These are phyloP conservation scores for Hoplias malabaricus DNA, from an alignment of 2,113 vertebrate species.

Conservation along the genomic window DNA sequence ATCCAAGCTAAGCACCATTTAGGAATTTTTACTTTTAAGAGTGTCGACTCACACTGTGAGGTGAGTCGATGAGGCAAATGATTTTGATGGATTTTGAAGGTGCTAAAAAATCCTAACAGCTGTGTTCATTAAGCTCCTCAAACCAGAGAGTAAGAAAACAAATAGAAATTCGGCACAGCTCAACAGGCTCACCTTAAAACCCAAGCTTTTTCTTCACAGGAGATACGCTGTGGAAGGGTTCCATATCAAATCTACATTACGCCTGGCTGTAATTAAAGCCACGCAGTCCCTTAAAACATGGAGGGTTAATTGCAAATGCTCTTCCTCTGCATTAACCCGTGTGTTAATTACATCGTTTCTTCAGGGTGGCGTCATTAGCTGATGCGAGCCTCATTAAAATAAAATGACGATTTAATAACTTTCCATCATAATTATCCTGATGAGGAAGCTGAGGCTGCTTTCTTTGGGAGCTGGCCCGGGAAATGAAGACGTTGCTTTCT, in stretches of 20 bases:
- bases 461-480: constrained; percentile 7
- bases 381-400: constrained; percentile 69
- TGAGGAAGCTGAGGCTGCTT: constrained; percentile 54
- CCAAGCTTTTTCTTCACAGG: neutral
- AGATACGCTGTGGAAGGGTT: constrained; percentile 49
- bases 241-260: constrained; percentile 61
- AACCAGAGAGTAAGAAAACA: neutral
- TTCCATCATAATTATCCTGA: constrained; percentile 60
- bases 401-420: constrained; percentile 72
- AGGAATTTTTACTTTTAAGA: too few relatives aligned
- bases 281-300: constrained; percentile 54
- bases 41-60: too few relatives aligned
- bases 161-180: neutral
- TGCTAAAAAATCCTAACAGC: too few relatives aligned
- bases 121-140: constrained; percentile 4
- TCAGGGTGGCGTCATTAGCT: constrained; percentile 66
- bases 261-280: constrained; percentile 35
- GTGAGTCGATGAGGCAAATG: too few relatives aligned
- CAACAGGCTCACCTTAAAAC: neutral
- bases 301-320: constrained; percentile 65
- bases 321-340: constrained; percentile 66
- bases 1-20: neutral
- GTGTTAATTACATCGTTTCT: constrained; percentile 73
- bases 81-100: too few relatives aligned
- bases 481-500: constrained; percentile 51